A percentile compares a stretch with the other conserved stretches of the same genome.
Conservation (phyloP, 2,113 vertebrate species). For the Ictidomys tridecemlineatus region DNA sequence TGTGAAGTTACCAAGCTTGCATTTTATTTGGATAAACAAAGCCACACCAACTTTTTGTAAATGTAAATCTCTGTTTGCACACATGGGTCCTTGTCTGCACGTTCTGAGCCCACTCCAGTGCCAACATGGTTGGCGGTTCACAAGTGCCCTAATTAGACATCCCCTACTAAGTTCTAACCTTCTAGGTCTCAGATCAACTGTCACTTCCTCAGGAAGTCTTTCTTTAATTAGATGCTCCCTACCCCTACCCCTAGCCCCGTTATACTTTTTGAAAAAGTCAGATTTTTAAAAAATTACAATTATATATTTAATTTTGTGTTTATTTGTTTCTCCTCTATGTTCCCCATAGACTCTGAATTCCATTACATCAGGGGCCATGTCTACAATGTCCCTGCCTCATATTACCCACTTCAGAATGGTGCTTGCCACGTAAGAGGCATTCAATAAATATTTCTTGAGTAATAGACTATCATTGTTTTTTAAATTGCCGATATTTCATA, state of each 20-base stretch:
- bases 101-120: slow-evolving; percentile 4
- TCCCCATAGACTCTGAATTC: background rate
- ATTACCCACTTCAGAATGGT: background rate
- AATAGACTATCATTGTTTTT: background rate
- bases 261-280: slow-evolving; percentile 43
- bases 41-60: slow-evolving; percentile 34
- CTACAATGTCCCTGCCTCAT: background rate
- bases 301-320: background rate
- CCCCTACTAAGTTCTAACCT: background rate
- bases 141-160: slow-evolving; percentile 44
- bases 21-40: slow-evolving; percentile 60
- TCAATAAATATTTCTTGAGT: slow-evolving; percentile 7
- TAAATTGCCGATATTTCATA: background rate
- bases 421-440: background rate
- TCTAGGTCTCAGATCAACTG: slow-evolving; percentile 60
- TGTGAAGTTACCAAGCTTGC: background rate
- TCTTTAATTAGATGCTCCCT: slow-evolving; percentile 70
- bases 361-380: background rate
- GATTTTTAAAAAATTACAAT: background rate
- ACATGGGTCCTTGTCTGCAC: slow-evolving; percentile 18
- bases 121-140: slow-evolving; percentile 38
- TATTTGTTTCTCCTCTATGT: background rate
- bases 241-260: background rate
- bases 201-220: slow-evolving; percentile 67
- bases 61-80: background rate